A percentile compares a stretch with the other conserved stretches of the same genome.
Evolutionary conservation across 2,888 invertebrate species (phyloP).

Genomic region (Melanotus villosus): DNA sequence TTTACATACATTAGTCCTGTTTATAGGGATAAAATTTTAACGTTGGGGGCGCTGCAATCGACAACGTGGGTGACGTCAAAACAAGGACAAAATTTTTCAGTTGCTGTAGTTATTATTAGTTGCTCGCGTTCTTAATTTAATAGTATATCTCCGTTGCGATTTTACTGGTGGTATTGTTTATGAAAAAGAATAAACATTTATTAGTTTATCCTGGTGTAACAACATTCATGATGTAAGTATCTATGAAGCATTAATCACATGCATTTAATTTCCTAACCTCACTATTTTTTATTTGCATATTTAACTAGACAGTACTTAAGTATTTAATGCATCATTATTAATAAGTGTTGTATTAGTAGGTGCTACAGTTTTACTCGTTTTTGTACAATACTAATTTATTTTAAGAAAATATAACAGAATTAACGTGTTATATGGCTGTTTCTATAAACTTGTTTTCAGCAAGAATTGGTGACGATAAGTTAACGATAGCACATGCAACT

Average conservation of each 20-base stretch:
- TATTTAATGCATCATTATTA: no score
- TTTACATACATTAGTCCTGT: no score
- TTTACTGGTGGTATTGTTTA: no score
- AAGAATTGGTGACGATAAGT: conserved; percentile 22
- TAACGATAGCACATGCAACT: conserved; percentile 16
- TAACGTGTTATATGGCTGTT: neutral
- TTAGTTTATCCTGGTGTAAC: no score
- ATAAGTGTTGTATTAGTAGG: no score
- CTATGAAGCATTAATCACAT: no score
- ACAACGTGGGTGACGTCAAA: neutral
- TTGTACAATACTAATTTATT: neutral
- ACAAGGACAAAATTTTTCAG: neutral
- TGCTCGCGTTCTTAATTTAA: neutral
- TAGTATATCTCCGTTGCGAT: neutral
- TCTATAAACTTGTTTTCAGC: conserved; percentile 4
- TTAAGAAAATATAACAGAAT: neutral
- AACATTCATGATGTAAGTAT: no score
- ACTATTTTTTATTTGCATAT: no score
- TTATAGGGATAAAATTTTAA: neutral
- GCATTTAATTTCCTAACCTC: no score
- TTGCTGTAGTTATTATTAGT: neutral
- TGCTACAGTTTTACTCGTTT: neutral
- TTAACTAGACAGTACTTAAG: no score
- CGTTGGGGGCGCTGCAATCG: neutral
- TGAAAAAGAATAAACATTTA: no score